Evolutionary conservation across 1,140 invertebrate species (phyloP), one percentile per base, ranked within the genome.

Genomic region (Augochlora pura): DNA sequence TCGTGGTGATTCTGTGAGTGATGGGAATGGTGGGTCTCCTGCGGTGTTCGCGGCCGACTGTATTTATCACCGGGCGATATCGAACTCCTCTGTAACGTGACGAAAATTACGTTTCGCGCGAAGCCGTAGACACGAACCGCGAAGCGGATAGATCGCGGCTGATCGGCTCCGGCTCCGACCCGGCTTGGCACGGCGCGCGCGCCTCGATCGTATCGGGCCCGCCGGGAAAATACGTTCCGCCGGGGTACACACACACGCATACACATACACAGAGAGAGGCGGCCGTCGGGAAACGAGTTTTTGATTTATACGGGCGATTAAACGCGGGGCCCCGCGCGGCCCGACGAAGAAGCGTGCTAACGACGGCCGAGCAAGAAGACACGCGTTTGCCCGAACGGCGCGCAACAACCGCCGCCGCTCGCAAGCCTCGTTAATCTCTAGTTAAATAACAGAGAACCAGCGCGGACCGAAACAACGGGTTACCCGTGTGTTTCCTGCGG

Each of bases 21-120:
- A 86, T 92, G 92, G 25, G 89, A 88, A 81, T 93, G 92, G 82
- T 93, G 92, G n/a, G 89, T 77, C 69, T 93, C 92, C 73, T 89
- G 94, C n/a, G 96, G 95, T 88, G 95, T 96, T 91, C 95, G 93
- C 81, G 96, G 94, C 89, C 97, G 94, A 59, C 83, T 93, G 82
- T 93, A 93, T 81, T 93, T 93, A 83, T 93, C 92, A 62, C 89
- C 90, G 9, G 92, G 92, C 32, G 92, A 93, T 91, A 93, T 93
- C 72, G 92, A 93, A 64, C 91, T 97, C 91, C 96, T 95, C 97
- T 98, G 94, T 68, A 95, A 95, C 81, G 80, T 87, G 92, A 88
- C 67, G 66, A 64, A 69, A 60, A 75, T 69, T 59, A 72, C 49
- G 71, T 42, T 32, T 75, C 57, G 23, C 52, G 57, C 25, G 18